Evolutionary conservation across 2,113 vertebrate species (phyloP).

Genomic region (Hippoglossus stenolepis): DNA sequence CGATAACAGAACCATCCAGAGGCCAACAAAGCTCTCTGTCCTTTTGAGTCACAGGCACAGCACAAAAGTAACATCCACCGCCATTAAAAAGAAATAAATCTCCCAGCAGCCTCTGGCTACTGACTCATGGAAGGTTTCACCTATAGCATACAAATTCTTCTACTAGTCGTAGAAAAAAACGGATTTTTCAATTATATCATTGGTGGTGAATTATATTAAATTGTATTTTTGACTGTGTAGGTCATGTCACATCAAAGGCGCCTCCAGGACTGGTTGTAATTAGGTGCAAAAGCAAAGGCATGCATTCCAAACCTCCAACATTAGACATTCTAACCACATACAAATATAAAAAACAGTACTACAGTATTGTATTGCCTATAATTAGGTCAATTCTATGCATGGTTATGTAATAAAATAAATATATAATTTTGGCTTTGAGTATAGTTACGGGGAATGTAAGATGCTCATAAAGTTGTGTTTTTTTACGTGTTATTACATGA

Average conservation of each 20-base stretch:
- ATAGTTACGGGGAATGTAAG: too few species aligned
- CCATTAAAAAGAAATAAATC: constrained; percentile 4
- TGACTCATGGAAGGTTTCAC: constrained; percentile 39
- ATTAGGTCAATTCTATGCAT: too few species aligned
- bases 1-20: constrained; percentile 30
- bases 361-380: too few species aligned
- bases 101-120: constrained; percentile 24
- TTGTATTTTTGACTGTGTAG: not conserved
- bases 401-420: too few species aligned
- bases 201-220: not conserved
- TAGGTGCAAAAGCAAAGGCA: not conserved
- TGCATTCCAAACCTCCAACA: too few species aligned
- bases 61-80: constrained; percentile 31
- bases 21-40: constrained; percentile 17
- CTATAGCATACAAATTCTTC: constrained; percentile 19
- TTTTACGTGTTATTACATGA: not conserved
- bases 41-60: constrained; percentile 41
- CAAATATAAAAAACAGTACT: too few species aligned
- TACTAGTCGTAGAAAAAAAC: not conserved
- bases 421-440: too few species aligned
- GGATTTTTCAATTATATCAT: not conserved
- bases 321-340: too few species aligned
- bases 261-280: not conserved
- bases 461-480: too few species aligned
- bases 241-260: not conserved